phyloP scores from a whole-genome alignment of 2,888 invertebrate genomes.

The Anoncus sp. region DNA sequence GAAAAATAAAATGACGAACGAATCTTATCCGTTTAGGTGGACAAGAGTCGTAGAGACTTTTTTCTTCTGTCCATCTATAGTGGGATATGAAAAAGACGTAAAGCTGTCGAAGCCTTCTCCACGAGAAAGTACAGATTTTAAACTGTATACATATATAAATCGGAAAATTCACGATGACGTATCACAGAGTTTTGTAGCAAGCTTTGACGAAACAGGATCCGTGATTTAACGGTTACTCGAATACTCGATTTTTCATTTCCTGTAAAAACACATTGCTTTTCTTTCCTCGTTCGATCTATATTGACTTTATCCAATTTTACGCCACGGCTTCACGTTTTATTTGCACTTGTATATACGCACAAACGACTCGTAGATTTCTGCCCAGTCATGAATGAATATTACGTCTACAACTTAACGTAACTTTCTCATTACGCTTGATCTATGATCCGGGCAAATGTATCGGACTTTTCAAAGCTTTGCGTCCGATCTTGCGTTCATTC shows the following conservation, averaged over 20 bases:
- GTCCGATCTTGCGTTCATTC: neutral
- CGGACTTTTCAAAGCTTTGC: slow-evolving; percentile 18
- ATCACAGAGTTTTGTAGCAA: neutral
- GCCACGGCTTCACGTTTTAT: neutral
- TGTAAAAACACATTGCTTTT: neutral
- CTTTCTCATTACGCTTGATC: neutral
- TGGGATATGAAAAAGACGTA: neutral
- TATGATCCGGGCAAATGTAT: slow-evolving; percentile 3
- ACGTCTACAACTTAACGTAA: slow-evolving; percentile 7
- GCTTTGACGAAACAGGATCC: neutral
- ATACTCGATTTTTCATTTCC: neutral
- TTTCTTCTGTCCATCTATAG: too few relatives aligned
- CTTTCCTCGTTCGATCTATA: neutral
- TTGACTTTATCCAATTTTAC: neutral
- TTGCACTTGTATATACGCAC: too few relatives aligned
- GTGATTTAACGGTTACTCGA: slow-evolving; percentile 5
- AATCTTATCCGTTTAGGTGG: too few relatives aligned
- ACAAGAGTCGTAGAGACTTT: too few relatives aligned
- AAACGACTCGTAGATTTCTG: neutral
- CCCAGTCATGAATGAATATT: slow-evolving; percentile 3
- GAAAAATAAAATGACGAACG: neutral
- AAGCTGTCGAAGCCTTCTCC: neutral
- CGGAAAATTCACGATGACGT: neutral
- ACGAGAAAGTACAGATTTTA: neutral
- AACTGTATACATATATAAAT: too few relatives aligned